A percentile compares a stretch with the other conserved stretches of the same genome.
Conservation (phyloP, 2,888 invertebrate genomes). For the Parnassius glacialis region DNA sequence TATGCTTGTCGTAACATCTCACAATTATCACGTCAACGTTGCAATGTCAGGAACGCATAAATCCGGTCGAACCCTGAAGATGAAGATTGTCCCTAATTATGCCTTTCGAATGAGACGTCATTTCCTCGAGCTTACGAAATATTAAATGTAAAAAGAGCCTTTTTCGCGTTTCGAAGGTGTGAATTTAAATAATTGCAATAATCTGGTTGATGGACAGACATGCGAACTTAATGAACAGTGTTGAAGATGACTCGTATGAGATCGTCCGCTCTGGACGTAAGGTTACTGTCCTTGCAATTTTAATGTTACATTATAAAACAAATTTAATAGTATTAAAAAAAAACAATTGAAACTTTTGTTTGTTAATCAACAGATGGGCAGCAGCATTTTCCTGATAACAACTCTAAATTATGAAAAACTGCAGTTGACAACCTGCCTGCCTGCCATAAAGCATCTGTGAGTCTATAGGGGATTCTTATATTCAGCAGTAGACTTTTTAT, state of each 20-base stretch:
- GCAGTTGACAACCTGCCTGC: too few relatives aligned
- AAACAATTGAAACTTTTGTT: too few relatives aligned
- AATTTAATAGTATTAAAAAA: not conserved
- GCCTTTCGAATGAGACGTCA: constrained; percentile 80
- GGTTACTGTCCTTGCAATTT: constrained; percentile 13
- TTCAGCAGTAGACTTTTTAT: too few relatives aligned
- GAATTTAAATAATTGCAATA: constrained; percentile 82
- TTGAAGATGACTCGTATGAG: constrained; percentile 55
- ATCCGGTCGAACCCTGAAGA: constrained; percentile 61
- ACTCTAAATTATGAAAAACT: too few relatives aligned
- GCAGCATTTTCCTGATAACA: too few relatives aligned
- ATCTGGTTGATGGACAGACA: constrained; percentile 67
- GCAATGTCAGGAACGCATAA: constrained; percentile 61
- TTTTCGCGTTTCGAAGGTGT: constrained; percentile 77
- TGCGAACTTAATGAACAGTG: constrained; percentile 73
- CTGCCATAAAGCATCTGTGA: too few relatives aligned
- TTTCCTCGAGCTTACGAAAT: constrained; percentile 77
- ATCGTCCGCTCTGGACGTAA: constrained; percentile 38
- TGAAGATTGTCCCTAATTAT: constrained; percentile 77
- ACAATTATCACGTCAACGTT: constrained; percentile 63
- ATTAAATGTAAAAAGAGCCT: constrained; percentile 75
- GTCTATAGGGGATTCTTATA: too few relatives aligned
- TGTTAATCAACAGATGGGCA: too few relatives aligned
- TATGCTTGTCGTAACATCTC: constrained; percentile 62
- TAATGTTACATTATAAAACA: constrained; percentile 2